These are phyloP conservation scores for Salarias fasciatus DNA, from an alignment of 2,797 vertebrate genomes.

Conservation along the genomic window DNA sequence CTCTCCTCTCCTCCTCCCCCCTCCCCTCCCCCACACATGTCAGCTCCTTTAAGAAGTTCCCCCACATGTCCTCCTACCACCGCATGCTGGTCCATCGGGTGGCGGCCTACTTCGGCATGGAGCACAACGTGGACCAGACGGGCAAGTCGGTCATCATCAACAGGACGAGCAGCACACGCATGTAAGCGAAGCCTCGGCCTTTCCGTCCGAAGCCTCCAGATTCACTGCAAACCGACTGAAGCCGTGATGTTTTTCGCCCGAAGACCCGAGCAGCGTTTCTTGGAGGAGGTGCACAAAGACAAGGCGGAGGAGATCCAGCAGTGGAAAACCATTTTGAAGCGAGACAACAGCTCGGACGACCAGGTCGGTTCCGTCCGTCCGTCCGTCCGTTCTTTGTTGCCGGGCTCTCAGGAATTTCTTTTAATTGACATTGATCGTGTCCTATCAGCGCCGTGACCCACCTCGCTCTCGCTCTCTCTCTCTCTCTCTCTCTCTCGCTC, in stretches of 20 bases:
- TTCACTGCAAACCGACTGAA: constrained; percentile 7
- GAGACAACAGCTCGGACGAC: constrained; percentile 95
- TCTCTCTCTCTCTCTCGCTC: constrained; percentile 78
- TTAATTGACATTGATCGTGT: constrained; percentile 46
- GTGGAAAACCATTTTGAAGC: constrained; percentile 94
- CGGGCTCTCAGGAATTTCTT: constrained; percentile 29
- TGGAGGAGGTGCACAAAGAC: constrained; percentile 92
- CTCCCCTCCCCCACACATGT: background rate
- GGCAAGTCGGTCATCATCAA: constrained; percentile 97
- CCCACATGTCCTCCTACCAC: constrained; percentile 97
- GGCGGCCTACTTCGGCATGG: constrained; percentile 96
- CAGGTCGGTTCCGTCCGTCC: constrained; percentile 74
- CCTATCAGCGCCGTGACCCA: constrained; percentile 48
- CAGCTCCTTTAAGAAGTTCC: constrained; percentile 96
- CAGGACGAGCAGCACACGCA: constrained; percentile 93
- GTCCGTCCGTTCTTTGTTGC: constrained; percentile 4
- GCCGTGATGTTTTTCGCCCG: constrained; percentile 57
- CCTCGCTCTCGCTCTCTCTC: background rate
- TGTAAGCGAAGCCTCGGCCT: constrained; percentile 83
- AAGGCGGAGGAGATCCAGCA: constrained; percentile 91
- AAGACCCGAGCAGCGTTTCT: constrained; percentile 94
- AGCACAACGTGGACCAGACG: constrained; percentile 98
- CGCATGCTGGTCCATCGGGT: constrained; percentile 96
- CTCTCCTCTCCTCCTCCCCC: background rate
- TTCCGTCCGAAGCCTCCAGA: too few species aligned